phyloP scores from a whole-genome alignment of 2,797 vertebrate genomes.

The Gastrophryne carolinensis region DNA sequence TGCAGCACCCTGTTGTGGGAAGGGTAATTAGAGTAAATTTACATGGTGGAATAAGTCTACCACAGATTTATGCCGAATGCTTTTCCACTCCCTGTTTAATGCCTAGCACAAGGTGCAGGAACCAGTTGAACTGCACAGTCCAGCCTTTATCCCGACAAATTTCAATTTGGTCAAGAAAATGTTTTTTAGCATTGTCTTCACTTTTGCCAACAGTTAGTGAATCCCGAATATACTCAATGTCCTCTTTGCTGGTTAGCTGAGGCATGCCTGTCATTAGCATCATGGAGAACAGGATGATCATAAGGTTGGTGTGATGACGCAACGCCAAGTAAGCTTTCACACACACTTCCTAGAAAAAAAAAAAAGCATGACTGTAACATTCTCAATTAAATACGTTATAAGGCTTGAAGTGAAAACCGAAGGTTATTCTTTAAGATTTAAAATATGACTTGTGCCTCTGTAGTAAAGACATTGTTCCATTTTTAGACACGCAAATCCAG shows the following conservation, averaged over 20 bases:
- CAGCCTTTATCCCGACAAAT: constrained; percentile 98
- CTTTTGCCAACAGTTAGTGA: constrained; percentile 88
- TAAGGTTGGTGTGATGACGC: constrained; percentile 92
- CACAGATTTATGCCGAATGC: constrained; percentile 78
- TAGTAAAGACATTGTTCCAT: too few species aligned
- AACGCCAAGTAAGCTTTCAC: constrained; percentile 93
- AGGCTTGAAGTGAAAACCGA: too few species aligned
- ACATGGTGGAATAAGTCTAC: neutral
- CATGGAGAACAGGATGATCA: constrained; percentile 98
- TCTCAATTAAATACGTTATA: too few species aligned
- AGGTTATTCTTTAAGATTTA: too few species aligned
- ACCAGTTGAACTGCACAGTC: constrained; percentile 99
- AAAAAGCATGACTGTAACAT: too few species aligned
- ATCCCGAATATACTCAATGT: constrained; percentile 95
- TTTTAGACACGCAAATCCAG: too few species aligned
- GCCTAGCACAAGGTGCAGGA: constrained; percentile 93
- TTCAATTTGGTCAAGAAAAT: constrained; percentile 96
- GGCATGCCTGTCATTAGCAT: constrained; percentile 98
- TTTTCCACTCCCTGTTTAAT: constrained; percentile 98
- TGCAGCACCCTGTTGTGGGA: neutral
- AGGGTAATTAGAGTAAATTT: neutral
- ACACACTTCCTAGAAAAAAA: constrained; percentile 79
- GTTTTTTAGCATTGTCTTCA: constrained; percentile 89
- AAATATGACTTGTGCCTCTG: too few species aligned
- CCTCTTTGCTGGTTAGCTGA: constrained; percentile 94